Base-by-base conservation (phyloP, 2,888 invertebrate genomes). In the Drosophila austrosaltans region DNA sequence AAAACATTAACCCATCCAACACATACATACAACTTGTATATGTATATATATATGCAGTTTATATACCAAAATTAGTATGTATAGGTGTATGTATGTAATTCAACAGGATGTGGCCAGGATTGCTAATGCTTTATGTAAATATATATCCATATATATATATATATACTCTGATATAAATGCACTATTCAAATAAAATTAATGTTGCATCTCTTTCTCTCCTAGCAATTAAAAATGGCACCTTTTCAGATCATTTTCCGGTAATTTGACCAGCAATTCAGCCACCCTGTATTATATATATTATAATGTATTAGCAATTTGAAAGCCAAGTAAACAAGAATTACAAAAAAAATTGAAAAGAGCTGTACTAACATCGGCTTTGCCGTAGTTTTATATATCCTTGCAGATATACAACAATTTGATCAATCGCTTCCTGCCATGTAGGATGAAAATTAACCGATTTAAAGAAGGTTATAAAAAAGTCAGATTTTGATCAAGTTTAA, bases 251-350 rank as follows among this genome's bases (percentile, higher is more conserved):
- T 85, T 85, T 8, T 56, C 53, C 7, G 48, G 48, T 48, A 25
- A 25, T 25, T 48, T 48, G 48, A 48, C 48, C 48, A 48, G 48
- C 48, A 48, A 48, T 48, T 48, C 48, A 48, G 16, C 66, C 88
- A 82, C 87, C 81, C 83, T 74, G 76, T 72, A 64, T 59, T 88
- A 71, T 82, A 12, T 36, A 36, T 36, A 67, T 66, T 48, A 48
- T 48, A 48, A 10, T 12, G 12, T 85, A 85, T 71, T 82, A 85
- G 82, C 77, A 69, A 77, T 79, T 79, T 72, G 44, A 48, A 44
- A 61, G 28, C 28, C 42, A 28, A 48, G 48, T 48, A 22, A 48
- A 48, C 22, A 8, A 36, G 36, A 36, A 36, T 36, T 36, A 22
- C 3, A 22, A 25, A 48, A 48, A 48, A 3, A 48, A 12, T 25